phyloP scores from a whole-genome alignment of 2,797 vertebrate species.

The Phrynocephalus forsythii region DNA sequence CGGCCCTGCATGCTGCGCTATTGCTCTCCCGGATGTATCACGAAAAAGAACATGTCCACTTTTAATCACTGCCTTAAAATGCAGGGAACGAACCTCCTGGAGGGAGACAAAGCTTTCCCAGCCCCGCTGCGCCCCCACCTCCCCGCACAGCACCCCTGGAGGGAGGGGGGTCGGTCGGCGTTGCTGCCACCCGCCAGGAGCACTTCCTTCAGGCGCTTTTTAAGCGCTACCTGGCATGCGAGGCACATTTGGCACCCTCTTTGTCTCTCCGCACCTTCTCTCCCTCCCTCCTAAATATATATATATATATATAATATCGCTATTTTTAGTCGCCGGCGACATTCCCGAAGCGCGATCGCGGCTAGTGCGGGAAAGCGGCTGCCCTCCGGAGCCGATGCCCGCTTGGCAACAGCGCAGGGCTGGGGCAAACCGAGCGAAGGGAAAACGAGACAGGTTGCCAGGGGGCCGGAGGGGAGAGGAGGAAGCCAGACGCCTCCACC shows the following conservation, averaged over 20 bases:
- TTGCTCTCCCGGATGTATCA: slow-evolving; percentile 34
- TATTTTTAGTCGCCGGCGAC: slow-evolving; percentile 35
- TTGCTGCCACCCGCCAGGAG: slow-evolving; percentile 22
- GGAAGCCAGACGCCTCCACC: neutral
- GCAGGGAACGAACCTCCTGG: neutral
- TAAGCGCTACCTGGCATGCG: slow-evolving; percentile 27
- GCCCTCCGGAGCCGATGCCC: neutral
- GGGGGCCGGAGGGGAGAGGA: too few relatives aligned
- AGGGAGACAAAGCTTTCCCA: neutral
- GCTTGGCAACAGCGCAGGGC: neutral
- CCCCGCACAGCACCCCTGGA: too few relatives aligned
- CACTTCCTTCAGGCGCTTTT: slow-evolving; percentile 25
- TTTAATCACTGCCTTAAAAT: neutral
- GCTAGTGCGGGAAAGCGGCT: neutral
- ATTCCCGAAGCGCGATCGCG: neutral
- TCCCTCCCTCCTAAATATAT: too few relatives aligned
- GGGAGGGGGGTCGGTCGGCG: slow-evolving; percentile 33
- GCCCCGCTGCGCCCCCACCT: neutral
- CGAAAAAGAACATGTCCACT: neutral
- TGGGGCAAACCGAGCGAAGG: neutral
- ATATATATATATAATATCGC: neutral
- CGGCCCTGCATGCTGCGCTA: slow-evolving; percentile 21
- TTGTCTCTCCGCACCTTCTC: neutral
- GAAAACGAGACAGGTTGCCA: too few relatives aligned
- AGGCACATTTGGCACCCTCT: neutral